A percentile compares a stretch with the other conserved stretches of the same genome.
phyloP scores from a whole-genome alignment of 2,888 invertebrate species.

The Drosophila picticornis region DNA sequence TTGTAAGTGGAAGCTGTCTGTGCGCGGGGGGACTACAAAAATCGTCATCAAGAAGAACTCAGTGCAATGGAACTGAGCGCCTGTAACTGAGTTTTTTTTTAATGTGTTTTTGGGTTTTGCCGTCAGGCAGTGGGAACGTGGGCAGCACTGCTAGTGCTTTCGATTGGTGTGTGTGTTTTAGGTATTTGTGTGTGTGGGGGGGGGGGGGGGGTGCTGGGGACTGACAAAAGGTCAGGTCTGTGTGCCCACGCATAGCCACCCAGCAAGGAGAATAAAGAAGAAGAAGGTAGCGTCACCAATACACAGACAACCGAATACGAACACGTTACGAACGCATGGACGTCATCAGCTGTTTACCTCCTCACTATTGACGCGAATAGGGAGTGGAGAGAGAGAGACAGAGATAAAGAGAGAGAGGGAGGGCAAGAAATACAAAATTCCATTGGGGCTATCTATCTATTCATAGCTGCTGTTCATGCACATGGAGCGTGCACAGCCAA shows the following conservation, averaged over 20 bases:
- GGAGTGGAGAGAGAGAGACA: conserved; percentile 8
- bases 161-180: not conserved
- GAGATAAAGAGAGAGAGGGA: conserved; percentile 6
- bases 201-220: not conserved
- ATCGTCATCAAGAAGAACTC: conserved; percentile 21
- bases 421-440: conserved; percentile 54
- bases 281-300: conserved; percentile 19
- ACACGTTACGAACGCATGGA: conserved; percentile 75
- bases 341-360: conserved; percentile 74
- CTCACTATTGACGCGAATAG: conserved; percentile 4
- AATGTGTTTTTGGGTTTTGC: not conserved
- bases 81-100: conserved; percentile 2
- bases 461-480: conserved; percentile 76
- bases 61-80: conserved; percentile 53
- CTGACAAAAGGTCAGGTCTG: conserved; percentile 68
- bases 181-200: not conserved
- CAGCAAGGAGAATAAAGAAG: conserved; percentile 4
- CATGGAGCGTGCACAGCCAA: conserved; percentile 66
- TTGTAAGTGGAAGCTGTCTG: conserved; percentile 56
- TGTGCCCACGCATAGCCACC: conserved; percentile 45
- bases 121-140: conserved; percentile 65
- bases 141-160: conserved; percentile 29
- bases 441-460: conserved; percentile 74
- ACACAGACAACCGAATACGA: conserved; percentile 16
- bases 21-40: conserved; percentile 7